Percentiles rank a stretch among this genome's conserved stretches.
These are phyloP conservation scores for Atethmia centrago DNA, from an alignment of 2,888 invertebrate genomes.

Conservation along the genomic window DNA sequence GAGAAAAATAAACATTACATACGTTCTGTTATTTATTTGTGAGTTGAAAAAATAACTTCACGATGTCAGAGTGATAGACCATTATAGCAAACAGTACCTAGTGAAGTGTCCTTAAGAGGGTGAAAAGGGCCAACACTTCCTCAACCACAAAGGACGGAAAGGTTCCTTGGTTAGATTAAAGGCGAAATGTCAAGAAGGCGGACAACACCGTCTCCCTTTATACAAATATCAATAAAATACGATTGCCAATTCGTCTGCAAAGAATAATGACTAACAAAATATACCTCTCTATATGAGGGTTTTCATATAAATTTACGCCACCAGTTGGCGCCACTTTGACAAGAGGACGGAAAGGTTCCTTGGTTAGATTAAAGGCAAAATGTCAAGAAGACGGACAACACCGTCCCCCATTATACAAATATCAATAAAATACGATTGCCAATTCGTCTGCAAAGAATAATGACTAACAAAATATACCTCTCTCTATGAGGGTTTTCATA, in stretches of 20 bases:
- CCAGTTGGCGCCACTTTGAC: too few species aligned
- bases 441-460: neutral
- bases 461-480: neutral
- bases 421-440: neutral
- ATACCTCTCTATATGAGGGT: too few species aligned
- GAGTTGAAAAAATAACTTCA: neutral
- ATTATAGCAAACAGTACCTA: neutral
- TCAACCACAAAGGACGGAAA: neutral
- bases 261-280: neutral
- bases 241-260: neutral
- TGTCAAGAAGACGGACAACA: constrained; percentile 1
- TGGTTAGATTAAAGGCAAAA: constrained; percentile 25
- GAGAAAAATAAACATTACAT: neutral
- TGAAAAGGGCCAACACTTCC: constrained; percentile 4
- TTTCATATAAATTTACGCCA: too few species aligned
- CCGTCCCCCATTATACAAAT: neutral
- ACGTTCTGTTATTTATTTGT: constrained; percentile 2
- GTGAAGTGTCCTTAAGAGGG: neutral
- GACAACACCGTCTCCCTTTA: neutral
- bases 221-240: constrained; percentile 3
- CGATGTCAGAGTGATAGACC: neutral
- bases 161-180: constrained; percentile 20
- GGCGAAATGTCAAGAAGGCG: constrained; percentile 24
- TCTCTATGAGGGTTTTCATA: neutral
- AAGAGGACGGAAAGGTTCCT: constrained; percentile 12